Conservation (phyloP, 2,113 vertebrate genomes). For the Corvus cornix region DNA sequence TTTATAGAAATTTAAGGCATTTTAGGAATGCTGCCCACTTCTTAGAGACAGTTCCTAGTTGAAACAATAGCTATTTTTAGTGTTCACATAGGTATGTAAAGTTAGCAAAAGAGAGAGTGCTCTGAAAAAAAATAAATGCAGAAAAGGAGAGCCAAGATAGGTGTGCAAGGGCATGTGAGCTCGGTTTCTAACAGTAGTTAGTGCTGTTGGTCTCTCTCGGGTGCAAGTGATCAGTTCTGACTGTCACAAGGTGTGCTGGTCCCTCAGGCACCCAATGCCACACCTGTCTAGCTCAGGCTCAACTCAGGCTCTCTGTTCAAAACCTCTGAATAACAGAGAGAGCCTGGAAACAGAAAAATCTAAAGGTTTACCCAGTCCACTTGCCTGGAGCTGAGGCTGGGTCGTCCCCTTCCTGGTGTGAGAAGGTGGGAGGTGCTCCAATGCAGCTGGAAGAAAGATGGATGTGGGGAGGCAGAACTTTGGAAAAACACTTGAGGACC, state of each 20-base stretch:
- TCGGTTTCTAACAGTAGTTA: not conserved
- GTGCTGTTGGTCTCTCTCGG: not conserved
- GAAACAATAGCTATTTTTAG: not conserved
- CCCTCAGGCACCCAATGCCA: not conserved
- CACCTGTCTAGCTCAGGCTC: not conserved
- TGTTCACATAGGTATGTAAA: not conserved
- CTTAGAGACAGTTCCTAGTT: not conserved
- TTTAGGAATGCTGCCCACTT: not conserved
- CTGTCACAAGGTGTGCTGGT: not conserved
- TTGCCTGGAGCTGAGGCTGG: conserved; percentile 3
- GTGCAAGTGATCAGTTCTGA: not conserved
- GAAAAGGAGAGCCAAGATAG: not conserved
- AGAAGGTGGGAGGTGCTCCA: not conserved
- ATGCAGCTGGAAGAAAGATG: not conserved
- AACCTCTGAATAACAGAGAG: not conserved
- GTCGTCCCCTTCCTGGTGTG: not conserved
- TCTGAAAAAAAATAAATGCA: not conserved
- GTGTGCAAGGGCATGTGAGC: not conserved
- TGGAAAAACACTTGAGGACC: not conserved
- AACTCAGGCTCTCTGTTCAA: not conserved
- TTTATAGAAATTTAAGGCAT: not conserved
- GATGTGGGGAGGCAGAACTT: not conserved
- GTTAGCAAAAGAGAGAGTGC: not conserved
- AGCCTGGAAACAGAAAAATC: not conserved
- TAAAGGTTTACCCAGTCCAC: not conserved